Evolutionary conservation across 2,888 invertebrate species (phyloP), one percentile per base, ranked within the genome.

Genomic region (Ypsolopha sequella): DNA sequence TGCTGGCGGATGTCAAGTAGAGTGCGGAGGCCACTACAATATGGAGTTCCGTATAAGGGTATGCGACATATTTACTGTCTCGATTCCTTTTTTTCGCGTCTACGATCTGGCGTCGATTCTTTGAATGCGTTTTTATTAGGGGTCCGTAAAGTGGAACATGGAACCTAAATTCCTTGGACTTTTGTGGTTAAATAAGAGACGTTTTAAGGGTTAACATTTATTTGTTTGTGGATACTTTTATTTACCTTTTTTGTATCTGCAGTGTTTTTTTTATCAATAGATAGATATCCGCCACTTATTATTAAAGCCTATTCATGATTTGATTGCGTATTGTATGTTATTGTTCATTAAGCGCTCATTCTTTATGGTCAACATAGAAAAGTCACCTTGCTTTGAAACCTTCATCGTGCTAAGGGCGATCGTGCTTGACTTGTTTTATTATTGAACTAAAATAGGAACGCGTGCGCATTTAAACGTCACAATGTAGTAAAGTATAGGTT

Each of bases 21-120:
- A 39, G 41, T n/a, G 34, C 33, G 33, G 6, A 34, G 41, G 11
- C 50, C 8, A 13, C 35, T 14, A 43, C 50, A 43, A 41, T 43
- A 36, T 43, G 10, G 41, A 10, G 35, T 13, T 50, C 50, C 43
- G 9, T 14, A 50, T 36, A 50, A 50, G 43, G 50, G 41, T 41
- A 50, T 43, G 43, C 36, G 43, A 43, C 43, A 43, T 50, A 41
- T 50, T 50, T 50, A 43, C 11, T 35, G 10, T 13, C 41, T n/a
- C 34, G 39, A 39, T 48, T 39, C 48, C 6, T 48, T 24, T 48
- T 39, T 36, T 36, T 36, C 11, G 13, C 13, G 33, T 24, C 7
- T 11, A 41, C 10, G 34, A 46, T 46, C 35, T 2, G 24, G 33
- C 33, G 46, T 46, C 46, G 41, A 10, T 36, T 49, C 49, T 49